Conservation (phyloP, 2,888 invertebrate genomes). For the Rhagium mordax region DNA sequence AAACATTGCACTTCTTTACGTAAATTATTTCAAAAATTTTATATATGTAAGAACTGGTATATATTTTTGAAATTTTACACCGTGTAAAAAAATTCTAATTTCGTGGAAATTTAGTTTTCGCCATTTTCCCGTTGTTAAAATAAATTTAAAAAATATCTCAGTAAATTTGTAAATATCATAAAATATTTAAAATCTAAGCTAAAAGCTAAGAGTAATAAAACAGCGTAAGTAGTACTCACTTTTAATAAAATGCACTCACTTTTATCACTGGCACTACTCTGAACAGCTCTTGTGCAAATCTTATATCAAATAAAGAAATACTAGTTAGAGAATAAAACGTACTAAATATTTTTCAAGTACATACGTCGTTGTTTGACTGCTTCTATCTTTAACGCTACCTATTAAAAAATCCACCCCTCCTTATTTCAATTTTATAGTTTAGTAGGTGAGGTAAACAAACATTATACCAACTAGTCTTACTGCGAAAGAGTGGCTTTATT, state of each 20-base stretch:
- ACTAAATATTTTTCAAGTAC: background rate
- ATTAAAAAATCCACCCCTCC: background rate
- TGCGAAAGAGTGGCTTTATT: background rate
- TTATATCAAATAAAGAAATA: background rate
- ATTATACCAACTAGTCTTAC: background rate
- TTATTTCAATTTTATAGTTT: background rate
- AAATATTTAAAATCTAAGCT: no score
- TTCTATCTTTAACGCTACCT: no score
- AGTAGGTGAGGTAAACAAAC: background rate
- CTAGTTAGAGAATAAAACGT: background rate
- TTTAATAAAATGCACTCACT: background rate
- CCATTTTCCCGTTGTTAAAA: no score
- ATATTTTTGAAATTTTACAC: no score
- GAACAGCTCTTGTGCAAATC: background rate
- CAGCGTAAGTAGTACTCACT: background rate
- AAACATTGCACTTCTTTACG: no score
- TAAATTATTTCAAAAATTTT: no score
- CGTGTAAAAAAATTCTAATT: no score
- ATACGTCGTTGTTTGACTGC: no score
- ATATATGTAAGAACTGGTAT: no score
- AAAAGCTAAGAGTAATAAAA: background rate
- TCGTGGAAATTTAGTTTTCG: no score
- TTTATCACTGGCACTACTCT: background rate
- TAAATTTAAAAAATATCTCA: no score
- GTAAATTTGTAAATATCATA: no score